phyloP scores from a whole-genome alignment of 1,140 invertebrate genomes.

The Philaenus spumarius region DNA sequence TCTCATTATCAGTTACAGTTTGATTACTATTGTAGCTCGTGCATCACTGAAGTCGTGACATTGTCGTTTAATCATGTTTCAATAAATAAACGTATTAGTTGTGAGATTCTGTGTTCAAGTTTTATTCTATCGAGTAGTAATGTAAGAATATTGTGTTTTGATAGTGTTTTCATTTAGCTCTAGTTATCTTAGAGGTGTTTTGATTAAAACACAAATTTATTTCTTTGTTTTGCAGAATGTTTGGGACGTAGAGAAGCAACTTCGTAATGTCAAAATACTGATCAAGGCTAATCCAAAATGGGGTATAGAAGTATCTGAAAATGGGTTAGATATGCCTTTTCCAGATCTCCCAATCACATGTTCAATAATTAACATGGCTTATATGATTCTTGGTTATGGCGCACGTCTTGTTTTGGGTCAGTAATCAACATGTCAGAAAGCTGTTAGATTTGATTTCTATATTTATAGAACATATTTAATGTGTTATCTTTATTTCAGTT shows the following conservation, averaged over 20 bases:
- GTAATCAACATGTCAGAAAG: slow-evolving; percentile 1
- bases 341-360: slow-evolving; percentile 13
- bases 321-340: slow-evolving; percentile 16
- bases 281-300: slow-evolving; percentile 26
- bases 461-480: too few relatives aligned
- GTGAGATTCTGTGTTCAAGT: too few relatives aligned
- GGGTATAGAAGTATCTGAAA: slow-evolving; percentile 18
- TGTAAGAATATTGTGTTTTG: not conserved
- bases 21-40: too few relatives aligned
- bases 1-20: too few relatives aligned
- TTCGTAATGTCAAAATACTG: slow-evolving; percentile 27
- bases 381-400: slow-evolving; percentile 1
- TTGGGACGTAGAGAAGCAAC: slow-evolving; percentile 19
- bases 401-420: slow-evolving; percentile 11
- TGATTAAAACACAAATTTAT: not conserved
- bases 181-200: not conserved
- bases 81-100: too few relatives aligned
- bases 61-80: too few relatives aligned
- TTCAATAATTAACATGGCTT: slow-evolving; percentile 3
- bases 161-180: slow-evolving; percentile 1
- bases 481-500: too few relatives aligned
- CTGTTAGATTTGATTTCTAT: too few relatives aligned
- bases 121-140: not conserved
- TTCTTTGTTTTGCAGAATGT: slow-evolving; percentile 19
- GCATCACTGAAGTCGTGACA: too few relatives aligned